Conservation (phyloP, 2,797 vertebrate species). For the Pagetopsis macropterus region DNA sequence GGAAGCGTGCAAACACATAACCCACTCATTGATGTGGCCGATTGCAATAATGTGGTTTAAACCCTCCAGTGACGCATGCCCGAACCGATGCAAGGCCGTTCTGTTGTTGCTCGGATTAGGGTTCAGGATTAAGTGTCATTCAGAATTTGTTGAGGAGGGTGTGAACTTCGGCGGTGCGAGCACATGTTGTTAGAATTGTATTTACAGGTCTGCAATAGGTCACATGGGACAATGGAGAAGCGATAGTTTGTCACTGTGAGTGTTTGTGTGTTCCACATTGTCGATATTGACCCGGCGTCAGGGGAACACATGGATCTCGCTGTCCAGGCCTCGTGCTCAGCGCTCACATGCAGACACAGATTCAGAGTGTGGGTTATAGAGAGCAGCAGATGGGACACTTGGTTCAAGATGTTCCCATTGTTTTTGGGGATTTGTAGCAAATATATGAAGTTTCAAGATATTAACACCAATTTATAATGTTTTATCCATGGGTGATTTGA, state of each 20-base stretch:
- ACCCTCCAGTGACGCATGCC: slow-evolving; percentile 19
- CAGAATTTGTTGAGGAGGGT: slow-evolving; percentile 13
- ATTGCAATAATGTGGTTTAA: slow-evolving; percentile 24
- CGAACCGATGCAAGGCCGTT: neutral
- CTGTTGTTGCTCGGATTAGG: slow-evolving; percentile 28
- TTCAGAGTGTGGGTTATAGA: slow-evolving; percentile 23
- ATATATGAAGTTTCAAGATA: too few relatives aligned
- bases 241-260: slow-evolving; percentile 31
- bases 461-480: too few relatives aligned
- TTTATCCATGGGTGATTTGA: too few relatives aligned
- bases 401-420: too few relatives aligned
- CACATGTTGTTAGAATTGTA: slow-evolving; percentile 27
- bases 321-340: slow-evolving; percentile 64
- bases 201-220: slow-evolving; percentile 52
- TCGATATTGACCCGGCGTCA: slow-evolving; percentile 67
- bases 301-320: slow-evolving; percentile 56
- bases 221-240: slow-evolving; percentile 54
- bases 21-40: slow-evolving; percentile 22
- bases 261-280: slow-evolving; percentile 30
- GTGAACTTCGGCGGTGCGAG: neutral
- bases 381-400: too few relatives aligned
- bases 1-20: slow-evolving; percentile 52
- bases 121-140: slow-evolving; percentile 48
- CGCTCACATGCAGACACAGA: slow-evolving; percentile 73
- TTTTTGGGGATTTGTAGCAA: too few relatives aligned